Evolutionary conservation across 2,888 invertebrate species (phyloP).

Genomic region (Mylabris sibirica): DNA sequence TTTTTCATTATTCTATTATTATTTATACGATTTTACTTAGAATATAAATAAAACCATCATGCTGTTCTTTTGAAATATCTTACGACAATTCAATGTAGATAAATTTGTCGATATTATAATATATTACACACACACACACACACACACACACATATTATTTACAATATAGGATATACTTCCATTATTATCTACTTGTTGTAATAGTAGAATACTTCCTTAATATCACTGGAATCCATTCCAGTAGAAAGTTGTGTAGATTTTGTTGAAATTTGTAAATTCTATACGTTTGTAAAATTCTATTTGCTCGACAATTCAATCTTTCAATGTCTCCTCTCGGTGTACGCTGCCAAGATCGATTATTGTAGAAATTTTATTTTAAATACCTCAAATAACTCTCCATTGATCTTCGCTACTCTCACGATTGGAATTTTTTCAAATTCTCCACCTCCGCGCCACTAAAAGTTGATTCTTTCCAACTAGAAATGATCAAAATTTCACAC

Average conservation of each 20-base stretch:
- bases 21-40: constrained; percentile 12
- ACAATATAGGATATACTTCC: not conserved
- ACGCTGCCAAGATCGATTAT: not conserved
- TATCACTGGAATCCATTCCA: not conserved
- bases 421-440: no score
- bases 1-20: constrained; percentile 14
- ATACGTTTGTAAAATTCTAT: not conserved
- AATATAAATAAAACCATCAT: not conserved
- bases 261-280: not conserved
- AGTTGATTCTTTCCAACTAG: not conserved
- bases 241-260: not conserved
- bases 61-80: constrained; percentile 2
- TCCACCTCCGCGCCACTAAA: no score
- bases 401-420: not conserved
- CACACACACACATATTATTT: not conserved
- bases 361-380: not conserved
- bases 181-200: not conserved
- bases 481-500: not conserved
- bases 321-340: not conserved
- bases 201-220: not conserved
- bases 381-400: not conserved
- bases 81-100: constrained; percentile 8
- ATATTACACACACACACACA: not conserved
- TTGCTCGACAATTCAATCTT: not conserved
- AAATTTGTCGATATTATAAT: constrained; percentile 1